These are phyloP conservation scores for Meganola albula DNA, from an alignment of 2,888 invertebrate species.

Conservation along the genomic window DNA sequence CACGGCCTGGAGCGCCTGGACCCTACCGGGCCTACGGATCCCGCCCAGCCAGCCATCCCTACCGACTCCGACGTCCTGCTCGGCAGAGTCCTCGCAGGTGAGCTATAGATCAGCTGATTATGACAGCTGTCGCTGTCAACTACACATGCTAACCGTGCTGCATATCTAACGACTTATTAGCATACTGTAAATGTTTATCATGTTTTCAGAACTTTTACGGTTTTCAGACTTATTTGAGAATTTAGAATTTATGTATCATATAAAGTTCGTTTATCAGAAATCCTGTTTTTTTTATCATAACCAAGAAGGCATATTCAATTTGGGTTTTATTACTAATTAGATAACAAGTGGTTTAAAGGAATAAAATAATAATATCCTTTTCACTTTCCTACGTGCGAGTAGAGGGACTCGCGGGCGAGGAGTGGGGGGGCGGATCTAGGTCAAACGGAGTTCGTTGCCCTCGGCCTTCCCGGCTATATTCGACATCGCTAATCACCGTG, in stretches of 20 bases:
- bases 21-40: slow-evolving; percentile 31
- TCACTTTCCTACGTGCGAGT: slow-evolving; percentile 61
- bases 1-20: slow-evolving; percentile 39
- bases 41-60: slow-evolving; percentile 35
- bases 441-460: slow-evolving; percentile 77
- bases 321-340: slow-evolving; percentile 14
- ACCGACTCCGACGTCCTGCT: slow-evolving; percentile 65
- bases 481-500: slow-evolving; percentile 68
- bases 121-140: slow-evolving; percentile 31
- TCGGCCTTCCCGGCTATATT: slow-evolving; percentile 77
- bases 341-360: slow-evolving; percentile 22
- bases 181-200: neutral
- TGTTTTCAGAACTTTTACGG: slow-evolving; percentile 24
- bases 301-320: slow-evolving; percentile 5
- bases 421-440: slow-evolving; percentile 58
- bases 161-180: too few species aligned
- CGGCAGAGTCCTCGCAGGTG: slow-evolving; percentile 71
- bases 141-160: slow-evolving; percentile 26
- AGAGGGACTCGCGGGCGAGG: slow-evolving; percentile 28
- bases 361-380: slow-evolving; percentile 56
- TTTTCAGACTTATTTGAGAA: slow-evolving; percentile 14
- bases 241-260: slow-evolving; percentile 19
- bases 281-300: slow-evolving; percentile 10
- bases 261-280: slow-evolving; percentile 18
- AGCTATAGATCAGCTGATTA: slow-evolving; percentile 50